phyloP scores from a whole-genome alignment of 2,888 invertebrate species.

The Napeogenes inachia region DNA sequence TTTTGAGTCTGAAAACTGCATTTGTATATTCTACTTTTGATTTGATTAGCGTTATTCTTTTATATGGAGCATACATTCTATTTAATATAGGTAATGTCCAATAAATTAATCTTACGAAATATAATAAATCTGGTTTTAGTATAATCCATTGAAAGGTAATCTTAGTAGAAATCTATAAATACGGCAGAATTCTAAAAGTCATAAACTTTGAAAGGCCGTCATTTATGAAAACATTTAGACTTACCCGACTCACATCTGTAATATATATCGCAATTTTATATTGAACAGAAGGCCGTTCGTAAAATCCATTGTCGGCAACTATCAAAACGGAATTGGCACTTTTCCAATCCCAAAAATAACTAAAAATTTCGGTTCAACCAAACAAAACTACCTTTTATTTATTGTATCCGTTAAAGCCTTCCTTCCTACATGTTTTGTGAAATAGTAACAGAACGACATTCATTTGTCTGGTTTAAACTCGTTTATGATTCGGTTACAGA shows the following conservation, averaged over 20 bases:
- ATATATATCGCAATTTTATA: slow-evolving; percentile 24
- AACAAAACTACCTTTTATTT: slow-evolving; percentile 33
- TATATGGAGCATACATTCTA: too few relatives aligned
- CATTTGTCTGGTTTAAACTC: slow-evolving; percentile 5
- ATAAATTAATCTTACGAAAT: too few relatives aligned
- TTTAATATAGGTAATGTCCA: too few relatives aligned
- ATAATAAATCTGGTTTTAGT: too few relatives aligned
- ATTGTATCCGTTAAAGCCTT: slow-evolving; percentile 26
- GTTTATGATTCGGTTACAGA: not conserved
- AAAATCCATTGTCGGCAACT: slow-evolving; percentile 30
- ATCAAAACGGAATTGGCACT: slow-evolving; percentile 37
- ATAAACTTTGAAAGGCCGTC: not conserved
- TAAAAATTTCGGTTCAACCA: slow-evolving; percentile 30
- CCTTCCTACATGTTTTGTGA: slow-evolving; percentile 6
- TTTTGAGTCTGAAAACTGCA: too few relatives aligned
- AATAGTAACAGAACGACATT: slow-evolving; percentile 1
- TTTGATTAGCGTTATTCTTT: too few relatives aligned
- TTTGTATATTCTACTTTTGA: too few relatives aligned
- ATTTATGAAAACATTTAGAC: slow-evolving; percentile 1
- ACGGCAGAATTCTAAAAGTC: not conserved
- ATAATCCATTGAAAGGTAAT: too few relatives aligned
- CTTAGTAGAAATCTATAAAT: too few relatives aligned
- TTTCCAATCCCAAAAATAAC: slow-evolving; percentile 36
- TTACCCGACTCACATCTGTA: not conserved
- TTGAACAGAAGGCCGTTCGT: slow-evolving; percentile 27